Base-by-base conservation (phyloP, 2,888 invertebrate genomes). In the Ceratothoa steindachneri region DNA sequence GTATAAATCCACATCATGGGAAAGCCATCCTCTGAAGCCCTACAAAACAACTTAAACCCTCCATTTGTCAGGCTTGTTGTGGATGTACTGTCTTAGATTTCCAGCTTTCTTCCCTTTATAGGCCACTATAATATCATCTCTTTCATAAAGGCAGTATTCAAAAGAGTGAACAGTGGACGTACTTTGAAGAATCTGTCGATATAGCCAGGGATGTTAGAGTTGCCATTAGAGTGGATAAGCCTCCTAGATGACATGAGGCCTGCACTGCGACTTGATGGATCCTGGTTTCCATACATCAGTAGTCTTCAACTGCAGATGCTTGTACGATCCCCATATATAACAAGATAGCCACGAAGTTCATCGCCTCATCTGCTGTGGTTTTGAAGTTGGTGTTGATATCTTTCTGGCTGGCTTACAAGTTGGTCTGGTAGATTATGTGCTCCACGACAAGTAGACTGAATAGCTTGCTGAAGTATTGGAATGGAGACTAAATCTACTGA, bases 341-440 rank as follows among this genome's bases (percentile, higher is more conserved):
- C 0, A 75, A 52, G 27, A 75, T 72, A 19, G 65, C 69, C 69
- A 72, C 29, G 19, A 75, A 75, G n/a, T 28, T 51, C 1, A 24
- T 5, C 19, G 72, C 69, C 41, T 72, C 75, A 52, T 65, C 4
- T n/a, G 64, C 65, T 53, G 52, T 41, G n/a, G 75, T 75, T 30
- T 19, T 31, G 69, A 75, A 75, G 66, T 71, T 65, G 0, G 72
- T 69, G 53, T 19, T 31, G n/a, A 30, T 30, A 31, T 72, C 72
- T 24, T 75, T 68, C 22, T 75, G 71, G 3, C 52, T 65, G 68
- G 74, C 73, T 53, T 71, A 77, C 12, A 77, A 64, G 52, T 77
- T 77, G 2, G 74, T 74, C 27, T 77, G 71, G n/a, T 71, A 71
- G 12, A 51, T 52, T 27, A 67, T 75, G 29, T 69, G 68, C 4